Conservation (phyloP, 2,888 invertebrate species). For the Dichetophora obliterata region DNA sequence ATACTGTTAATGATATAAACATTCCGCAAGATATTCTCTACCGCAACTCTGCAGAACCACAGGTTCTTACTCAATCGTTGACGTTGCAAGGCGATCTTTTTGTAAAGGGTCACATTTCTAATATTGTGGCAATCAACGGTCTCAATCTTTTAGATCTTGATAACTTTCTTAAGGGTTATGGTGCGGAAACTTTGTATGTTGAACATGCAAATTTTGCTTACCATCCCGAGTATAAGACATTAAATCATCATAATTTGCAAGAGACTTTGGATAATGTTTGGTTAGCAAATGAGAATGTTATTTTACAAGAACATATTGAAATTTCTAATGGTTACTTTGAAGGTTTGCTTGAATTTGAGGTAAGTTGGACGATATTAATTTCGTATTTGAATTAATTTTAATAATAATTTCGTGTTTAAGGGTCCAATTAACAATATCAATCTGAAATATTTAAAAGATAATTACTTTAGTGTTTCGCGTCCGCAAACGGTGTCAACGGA, state of each 20-base stretch:
- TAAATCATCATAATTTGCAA: slow-evolving; percentile 67
- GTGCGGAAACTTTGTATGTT: slow-evolving; percentile 56
- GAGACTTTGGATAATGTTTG: slow-evolving; percentile 69
- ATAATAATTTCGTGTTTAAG: slow-evolving; percentile 58
- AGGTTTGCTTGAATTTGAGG: slow-evolving; percentile 61
- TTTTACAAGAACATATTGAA: slow-evolving; percentile 55
- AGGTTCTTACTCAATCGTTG: slow-evolving; percentile 50
- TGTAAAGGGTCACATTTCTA: slow-evolving; percentile 50
- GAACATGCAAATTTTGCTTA: slow-evolving; percentile 69
- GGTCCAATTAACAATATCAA: slow-evolving; percentile 70
- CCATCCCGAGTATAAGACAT: slow-evolving; percentile 66
- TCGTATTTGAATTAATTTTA: neutral
- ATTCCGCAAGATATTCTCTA: slow-evolving; percentile 70
- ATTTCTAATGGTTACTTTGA: slow-evolving; percentile 56
- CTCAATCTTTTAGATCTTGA: slow-evolving; percentile 53
- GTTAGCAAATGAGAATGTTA: slow-evolving; percentile 69
- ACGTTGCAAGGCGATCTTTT: slow-evolving; percentile 51
- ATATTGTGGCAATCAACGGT: slow-evolving; percentile 57
- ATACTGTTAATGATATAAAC: slow-evolving; percentile 64
- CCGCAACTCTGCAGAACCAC: slow-evolving; percentile 56
- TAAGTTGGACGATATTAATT: slow-evolving; percentile 40
- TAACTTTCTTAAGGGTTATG: slow-evolving; percentile 52
- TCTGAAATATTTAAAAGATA: slow-evolving; percentile 69
- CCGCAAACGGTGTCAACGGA: slow-evolving; percentile 70
- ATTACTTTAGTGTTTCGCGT: slow-evolving; percentile 72